These are phyloP conservation scores for Pterobdella sp. DNA, from an alignment of 2,888 invertebrate genomes.

Conservation along the genomic window DNA sequence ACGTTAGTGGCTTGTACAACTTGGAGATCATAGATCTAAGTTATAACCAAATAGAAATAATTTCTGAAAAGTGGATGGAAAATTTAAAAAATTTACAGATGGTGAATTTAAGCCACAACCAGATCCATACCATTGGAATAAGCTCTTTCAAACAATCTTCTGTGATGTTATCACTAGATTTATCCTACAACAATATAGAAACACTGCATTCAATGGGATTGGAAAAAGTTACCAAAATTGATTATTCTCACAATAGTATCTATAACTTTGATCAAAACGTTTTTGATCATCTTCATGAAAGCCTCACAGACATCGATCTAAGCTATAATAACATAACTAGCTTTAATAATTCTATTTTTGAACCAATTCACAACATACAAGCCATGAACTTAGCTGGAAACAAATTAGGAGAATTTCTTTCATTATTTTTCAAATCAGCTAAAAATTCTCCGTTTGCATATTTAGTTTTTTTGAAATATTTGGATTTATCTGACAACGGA, in stretches of 20 bases:
- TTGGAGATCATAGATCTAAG: slow-evolving; percentile 33
- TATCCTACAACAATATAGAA: slow-evolving; percentile 31
- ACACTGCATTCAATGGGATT: slow-evolving; percentile 24
- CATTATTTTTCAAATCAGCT: neutral
- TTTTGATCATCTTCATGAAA: slow-evolving; percentile 23
- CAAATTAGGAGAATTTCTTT: slow-evolving; percentile 19
- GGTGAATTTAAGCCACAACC: slow-evolving; percentile 34
- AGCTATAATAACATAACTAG: slow-evolving; percentile 32
- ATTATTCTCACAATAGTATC: slow-evolving; percentile 30
- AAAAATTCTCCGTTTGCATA: slow-evolving; percentile 19
- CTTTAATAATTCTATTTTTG: slow-evolving; percentile 13
- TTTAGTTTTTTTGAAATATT: slow-evolving; percentile 28
- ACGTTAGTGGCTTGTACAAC: slow-evolving; percentile 26
- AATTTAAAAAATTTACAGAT: slow-evolving; percentile 29
- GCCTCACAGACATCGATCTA: slow-evolving; percentile 31
- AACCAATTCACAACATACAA: slow-evolving; percentile 27
- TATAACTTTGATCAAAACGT: slow-evolving; percentile 16
- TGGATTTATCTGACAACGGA: slow-evolving; percentile 31
- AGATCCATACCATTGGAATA: slow-evolving; percentile 24
- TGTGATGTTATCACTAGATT: slow-evolving; percentile 31
- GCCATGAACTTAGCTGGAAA: slow-evolving; percentile 30
- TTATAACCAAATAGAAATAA: slow-evolving; percentile 26
- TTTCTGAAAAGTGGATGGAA: slow-evolving; percentile 27
- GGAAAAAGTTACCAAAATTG: slow-evolving; percentile 27
- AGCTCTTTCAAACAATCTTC: slow-evolving; percentile 27